Percentiles rank a stretch among this genome's conserved stretches.
Evolutionary conservation across 2,113 vertebrate species (phyloP).

Genomic region (Myanophis thanlyinensis): DNA sequence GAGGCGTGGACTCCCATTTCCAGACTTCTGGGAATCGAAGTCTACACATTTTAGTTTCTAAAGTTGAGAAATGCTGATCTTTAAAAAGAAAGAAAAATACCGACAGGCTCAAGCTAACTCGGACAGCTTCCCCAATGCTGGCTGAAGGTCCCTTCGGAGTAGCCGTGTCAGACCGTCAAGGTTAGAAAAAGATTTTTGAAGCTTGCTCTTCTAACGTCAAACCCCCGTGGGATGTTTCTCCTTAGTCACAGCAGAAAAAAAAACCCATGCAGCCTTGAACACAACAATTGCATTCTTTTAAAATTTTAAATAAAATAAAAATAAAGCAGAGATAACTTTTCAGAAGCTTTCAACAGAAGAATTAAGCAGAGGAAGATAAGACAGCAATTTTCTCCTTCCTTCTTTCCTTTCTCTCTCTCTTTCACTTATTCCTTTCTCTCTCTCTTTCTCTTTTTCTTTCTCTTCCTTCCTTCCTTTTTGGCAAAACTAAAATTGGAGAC

Average conservation of each 20-base stretch:
- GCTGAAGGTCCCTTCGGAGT: background rate
- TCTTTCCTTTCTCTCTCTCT: no score
- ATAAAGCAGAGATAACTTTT: background rate
- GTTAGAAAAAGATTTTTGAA: background rate
- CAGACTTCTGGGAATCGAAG: background rate
- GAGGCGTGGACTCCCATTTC: background rate
- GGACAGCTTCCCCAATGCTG: background rate
- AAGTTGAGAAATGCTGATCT: background rate
- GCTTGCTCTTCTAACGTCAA: background rate
- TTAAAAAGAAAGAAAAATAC: background rate
- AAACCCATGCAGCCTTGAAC: background rate
- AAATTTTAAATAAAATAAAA: no score
- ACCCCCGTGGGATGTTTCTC: background rate
- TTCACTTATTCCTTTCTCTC: accelerated
- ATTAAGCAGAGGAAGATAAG: background rate
- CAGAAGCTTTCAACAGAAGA: background rate
- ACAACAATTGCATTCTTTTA: background rate
- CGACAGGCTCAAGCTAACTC: background rate
- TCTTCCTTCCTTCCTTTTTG: background rate
- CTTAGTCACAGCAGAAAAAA: background rate
- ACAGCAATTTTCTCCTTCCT: background rate
- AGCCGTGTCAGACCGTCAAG: background rate
- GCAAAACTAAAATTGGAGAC: background rate
- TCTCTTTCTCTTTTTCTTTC: accelerated
- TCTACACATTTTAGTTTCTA: background rate